Percentiles rank a stretch among this genome's conserved stretches.
Conservation (phyloP, 2,113 vertebrate genomes). For the Mixornis gularis region DNA sequence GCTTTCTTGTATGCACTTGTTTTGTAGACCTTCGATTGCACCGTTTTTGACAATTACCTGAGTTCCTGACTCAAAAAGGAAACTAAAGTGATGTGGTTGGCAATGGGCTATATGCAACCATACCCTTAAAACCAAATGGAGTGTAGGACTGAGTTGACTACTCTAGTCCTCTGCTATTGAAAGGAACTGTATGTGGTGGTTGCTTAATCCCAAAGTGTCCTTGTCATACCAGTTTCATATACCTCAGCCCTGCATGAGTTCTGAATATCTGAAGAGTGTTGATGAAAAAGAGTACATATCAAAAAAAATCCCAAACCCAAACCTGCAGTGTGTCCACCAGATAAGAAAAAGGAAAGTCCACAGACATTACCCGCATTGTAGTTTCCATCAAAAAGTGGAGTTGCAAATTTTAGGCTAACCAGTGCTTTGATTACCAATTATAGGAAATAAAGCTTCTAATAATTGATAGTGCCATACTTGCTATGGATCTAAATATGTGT, state of each 20-base stretch:
- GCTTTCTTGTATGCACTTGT: neutral
- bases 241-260: neutral
- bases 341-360: neutral
- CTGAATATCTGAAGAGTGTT: neutral
- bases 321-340: neutral
- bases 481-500: neutral
- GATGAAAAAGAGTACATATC: neutral
- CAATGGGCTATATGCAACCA: neutral
- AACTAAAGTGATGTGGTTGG: neutral
- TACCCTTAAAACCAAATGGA: neutral
- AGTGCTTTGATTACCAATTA: neutral
- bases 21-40: neutral
- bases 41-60: neutral
- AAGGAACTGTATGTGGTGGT: neutral
- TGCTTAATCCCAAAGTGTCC: neutral
- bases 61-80: neutral
- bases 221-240: neutral
- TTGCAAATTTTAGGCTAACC: neutral
- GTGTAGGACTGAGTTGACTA: neutral
- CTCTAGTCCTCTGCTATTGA: neutral
- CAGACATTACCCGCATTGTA: neutral
- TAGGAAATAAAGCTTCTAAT: neutral
- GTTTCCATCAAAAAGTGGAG: neutral
- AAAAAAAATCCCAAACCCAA: neutral
- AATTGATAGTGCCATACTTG: neutral